phyloP scores from a whole-genome alignment of 2,113 vertebrate species.

The Hippopotamus amphibius region DNA sequence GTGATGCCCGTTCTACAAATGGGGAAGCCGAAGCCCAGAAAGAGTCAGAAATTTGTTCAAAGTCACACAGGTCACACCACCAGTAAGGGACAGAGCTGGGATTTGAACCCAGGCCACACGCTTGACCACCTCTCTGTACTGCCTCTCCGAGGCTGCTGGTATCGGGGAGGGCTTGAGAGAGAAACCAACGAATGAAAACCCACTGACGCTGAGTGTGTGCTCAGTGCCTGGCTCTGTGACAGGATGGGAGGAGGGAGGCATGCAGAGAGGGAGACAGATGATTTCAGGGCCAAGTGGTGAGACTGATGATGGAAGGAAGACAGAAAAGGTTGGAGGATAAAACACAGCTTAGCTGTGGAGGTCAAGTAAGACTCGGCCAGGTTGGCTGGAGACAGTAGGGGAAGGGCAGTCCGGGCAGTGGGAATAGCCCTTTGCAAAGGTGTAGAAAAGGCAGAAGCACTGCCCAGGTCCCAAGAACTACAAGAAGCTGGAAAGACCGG shows the following conservation, averaged over 20 bases:
- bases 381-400: not conserved
- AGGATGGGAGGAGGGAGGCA: not conserved
- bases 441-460: not conserved
- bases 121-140: not conserved
- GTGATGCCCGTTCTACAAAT: not conserved
- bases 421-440: not conserved
- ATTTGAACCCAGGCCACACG: not conserved
- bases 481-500: not conserved
- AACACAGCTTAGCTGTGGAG: not conserved
- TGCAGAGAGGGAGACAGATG: not conserved
- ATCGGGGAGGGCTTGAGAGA: not conserved
- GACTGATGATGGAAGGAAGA: not conserved
- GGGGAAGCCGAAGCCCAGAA: not conserved
- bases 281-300: not conserved
- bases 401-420: not conserved
- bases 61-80: not conserved
- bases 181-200: not conserved
- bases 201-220: not conserved
- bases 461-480: not conserved
- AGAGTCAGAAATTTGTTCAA: not conserved
- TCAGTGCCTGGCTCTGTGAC: not conserved
- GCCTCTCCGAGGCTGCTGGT: not conserved
- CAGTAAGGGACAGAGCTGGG: not conserved
- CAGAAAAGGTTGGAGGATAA: not conserved
- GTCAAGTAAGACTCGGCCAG: not conserved